These are phyloP conservation scores for Sinhomidia bicolor DNA, from an alignment of 2,888 invertebrate species.

Conservation along the genomic window DNA sequence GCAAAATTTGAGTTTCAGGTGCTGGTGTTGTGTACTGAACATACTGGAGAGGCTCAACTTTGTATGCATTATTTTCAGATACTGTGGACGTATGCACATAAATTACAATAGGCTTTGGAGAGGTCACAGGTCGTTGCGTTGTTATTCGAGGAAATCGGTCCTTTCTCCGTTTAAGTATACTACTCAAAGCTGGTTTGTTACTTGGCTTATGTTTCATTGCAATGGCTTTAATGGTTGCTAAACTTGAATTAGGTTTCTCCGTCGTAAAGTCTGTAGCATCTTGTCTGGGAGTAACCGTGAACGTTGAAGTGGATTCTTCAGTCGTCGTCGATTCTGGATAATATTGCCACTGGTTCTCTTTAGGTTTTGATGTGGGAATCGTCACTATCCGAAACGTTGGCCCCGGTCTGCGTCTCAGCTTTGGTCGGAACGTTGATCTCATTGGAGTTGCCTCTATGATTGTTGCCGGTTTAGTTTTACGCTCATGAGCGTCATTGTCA, in stretches of 20 bases:
- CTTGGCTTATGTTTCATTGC: conserved; percentile 65
- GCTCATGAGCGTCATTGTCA: neutral
- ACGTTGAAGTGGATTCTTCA: neutral
- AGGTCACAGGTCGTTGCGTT: conserved; percentile 19
- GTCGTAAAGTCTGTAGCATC: conserved; percentile 25
- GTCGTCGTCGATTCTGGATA: conserved; percentile 4
- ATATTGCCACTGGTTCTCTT: neutral
- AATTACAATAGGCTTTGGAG: conserved; percentile 61
- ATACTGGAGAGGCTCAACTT: conserved; percentile 60
- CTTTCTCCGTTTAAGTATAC: conserved; percentile 25
- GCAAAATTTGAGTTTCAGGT: conserved; percentile 62
- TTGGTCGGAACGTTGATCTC: conserved; percentile 51
- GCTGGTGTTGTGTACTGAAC: conserved; percentile 61
- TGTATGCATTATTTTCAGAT: conserved; percentile 51
- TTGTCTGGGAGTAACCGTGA: conserved; percentile 27
- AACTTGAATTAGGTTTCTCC: neutral
- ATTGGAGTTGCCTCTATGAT: conserved; percentile 7
- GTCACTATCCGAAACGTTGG: conserved; percentile 66
- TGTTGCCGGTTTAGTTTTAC: conserved; percentile 15
- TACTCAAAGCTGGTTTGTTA: conserved; percentile 55
- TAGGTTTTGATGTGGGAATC: conserved; percentile 56
- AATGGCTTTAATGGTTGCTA: conserved; percentile 54
- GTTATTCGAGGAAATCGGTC: conserved; percentile 36
- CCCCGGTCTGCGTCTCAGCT: conserved; percentile 35
- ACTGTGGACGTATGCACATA: conserved; percentile 67